A percentile compares a stretch with the other conserved stretches of the same genome.
Conservation (phyloP, 2,113 vertebrate species). For the Pelusios castaneus region DNA sequence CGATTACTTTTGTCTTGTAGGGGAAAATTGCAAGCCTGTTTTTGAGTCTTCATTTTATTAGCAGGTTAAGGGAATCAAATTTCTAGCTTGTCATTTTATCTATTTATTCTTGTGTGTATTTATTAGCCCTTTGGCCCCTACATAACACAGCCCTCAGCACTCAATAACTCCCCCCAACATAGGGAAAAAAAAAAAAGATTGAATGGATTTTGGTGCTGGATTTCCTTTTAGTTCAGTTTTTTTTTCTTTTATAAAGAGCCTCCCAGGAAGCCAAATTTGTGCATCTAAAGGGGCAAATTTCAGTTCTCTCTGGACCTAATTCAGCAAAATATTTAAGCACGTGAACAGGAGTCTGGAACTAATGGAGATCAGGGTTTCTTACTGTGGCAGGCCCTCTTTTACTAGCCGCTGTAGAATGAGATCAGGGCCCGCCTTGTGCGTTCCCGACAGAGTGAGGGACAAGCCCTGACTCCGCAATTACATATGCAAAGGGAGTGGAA, state of each 20-base stretch:
- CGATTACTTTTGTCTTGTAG: slow-evolving; percentile 90
- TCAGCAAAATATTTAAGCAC: not conserved
- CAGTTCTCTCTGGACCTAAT: not conserved
- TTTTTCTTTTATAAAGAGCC: not conserved
- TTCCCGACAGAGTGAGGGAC: not conserved
- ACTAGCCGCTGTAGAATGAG: not conserved
- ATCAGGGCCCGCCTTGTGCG: not conserved
- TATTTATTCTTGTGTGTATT: slow-evolving; percentile 78
- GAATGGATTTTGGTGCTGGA: not conserved
- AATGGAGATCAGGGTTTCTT: not conserved
- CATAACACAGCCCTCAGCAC: not conserved
- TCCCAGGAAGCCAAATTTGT: not conserved
- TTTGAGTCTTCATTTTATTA: slow-evolving; percentile 45
- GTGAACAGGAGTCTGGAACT: no score
- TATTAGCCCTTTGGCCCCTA: slow-evolving; percentile 8
- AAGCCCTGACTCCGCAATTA: not conserved
- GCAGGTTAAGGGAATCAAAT: slow-evolving; percentile 54
- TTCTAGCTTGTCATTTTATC: slow-evolving; percentile 81
- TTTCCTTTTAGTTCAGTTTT: not conserved
- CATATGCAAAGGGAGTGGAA: not conserved
- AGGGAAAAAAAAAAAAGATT: not conserved
- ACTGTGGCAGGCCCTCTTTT: not conserved
- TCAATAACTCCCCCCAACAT: not conserved
- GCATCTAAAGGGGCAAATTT: not conserved
- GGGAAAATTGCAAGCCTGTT: slow-evolving; percentile 73